Evolutionary conservation across 2,113 vertebrate species (phyloP).

Genomic region (Oncorhynchus masou): DNA sequence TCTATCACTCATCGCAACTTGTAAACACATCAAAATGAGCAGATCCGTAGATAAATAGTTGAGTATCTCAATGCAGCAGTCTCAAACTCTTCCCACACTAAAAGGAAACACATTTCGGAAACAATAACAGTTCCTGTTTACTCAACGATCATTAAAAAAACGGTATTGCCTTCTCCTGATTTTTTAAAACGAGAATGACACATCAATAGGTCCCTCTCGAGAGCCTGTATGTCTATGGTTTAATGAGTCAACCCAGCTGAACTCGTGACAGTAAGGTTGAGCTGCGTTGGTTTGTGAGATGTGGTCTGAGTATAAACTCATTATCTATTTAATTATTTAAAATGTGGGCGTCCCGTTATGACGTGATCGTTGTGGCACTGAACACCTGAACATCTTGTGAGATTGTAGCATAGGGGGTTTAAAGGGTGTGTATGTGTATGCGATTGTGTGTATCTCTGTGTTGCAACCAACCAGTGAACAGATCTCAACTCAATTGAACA

Average conservation of each 20-base stretch:
- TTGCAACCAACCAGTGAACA: no score
- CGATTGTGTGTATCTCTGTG: no score
- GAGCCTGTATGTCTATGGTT: no score
- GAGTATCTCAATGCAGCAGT: neutral
- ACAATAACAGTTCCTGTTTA: neutral
- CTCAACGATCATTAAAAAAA: neutral
- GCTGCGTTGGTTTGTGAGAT: neutral
- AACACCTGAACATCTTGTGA: conserved; percentile 34
- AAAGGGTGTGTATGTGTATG: no score
- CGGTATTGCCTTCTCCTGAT: no score
- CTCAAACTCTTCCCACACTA: conserved; percentile 3
- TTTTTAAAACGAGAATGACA: no score
- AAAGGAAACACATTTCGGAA: neutral
- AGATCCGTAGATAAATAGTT: neutral
- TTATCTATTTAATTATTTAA: neutral
- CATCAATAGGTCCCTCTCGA: neutral
- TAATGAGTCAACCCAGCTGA: neutral
- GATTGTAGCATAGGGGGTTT: no score
- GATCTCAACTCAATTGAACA: no score
- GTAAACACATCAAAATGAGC: no score
- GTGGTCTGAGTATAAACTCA: no score
- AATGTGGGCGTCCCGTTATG: neutral
- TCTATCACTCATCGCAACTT: neutral
- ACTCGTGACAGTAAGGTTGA: neutral
- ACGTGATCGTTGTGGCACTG: neutral